Base-by-base conservation (phyloP, 1,140 invertebrate species). In the Drosophila albomicans region DNA sequence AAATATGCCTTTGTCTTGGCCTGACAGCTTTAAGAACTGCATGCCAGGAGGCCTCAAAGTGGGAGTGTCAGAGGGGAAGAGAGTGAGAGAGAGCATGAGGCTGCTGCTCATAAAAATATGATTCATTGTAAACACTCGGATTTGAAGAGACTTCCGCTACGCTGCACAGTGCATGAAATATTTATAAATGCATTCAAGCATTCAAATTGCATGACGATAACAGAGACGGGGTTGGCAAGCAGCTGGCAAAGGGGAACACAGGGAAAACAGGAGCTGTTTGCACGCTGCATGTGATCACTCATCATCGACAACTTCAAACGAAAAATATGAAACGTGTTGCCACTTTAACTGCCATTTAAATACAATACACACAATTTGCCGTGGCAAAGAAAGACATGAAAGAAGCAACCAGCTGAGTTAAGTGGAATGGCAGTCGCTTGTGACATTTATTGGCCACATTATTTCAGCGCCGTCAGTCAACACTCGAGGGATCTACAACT, bases 281-380 rank as follows among this genome's bases (percentile, higher is more conserved):
- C 35, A 10, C 75, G 49, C 63, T 64, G 70, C 77, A 88, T 74
- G 76, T 75, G 74, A 75, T 72, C 72, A 73, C 61, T 69, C 73
- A 67, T 75, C 75, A 70, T 71, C 61, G 77, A 65, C 61, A 71
- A 87, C 79, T 79, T 89, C 85, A 89, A 89, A 89, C 85, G 85
- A 85, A 38, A 65, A 38, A 65, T 30, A 64, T 56, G 85, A 89
- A 89, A 79, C 85, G 85, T 89, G 85, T 90, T 89, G 78, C 85
- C 85, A 89, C 85, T 89, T 89, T 89, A 89, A 89, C 85, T 89
- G 85, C 81, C 86, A 89, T 89, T 89, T 90, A 89, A 90, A 88
- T 88, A 89, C 20, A 25, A 25, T 25, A 25, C 20, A 25, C 64
- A 88, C 78, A 89, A 79, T 78, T 77, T 82, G 52, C 84, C 66